Base-by-base conservation (phyloP, 1,140 invertebrate genomes). In the Contarinia nasturtii region DNA sequence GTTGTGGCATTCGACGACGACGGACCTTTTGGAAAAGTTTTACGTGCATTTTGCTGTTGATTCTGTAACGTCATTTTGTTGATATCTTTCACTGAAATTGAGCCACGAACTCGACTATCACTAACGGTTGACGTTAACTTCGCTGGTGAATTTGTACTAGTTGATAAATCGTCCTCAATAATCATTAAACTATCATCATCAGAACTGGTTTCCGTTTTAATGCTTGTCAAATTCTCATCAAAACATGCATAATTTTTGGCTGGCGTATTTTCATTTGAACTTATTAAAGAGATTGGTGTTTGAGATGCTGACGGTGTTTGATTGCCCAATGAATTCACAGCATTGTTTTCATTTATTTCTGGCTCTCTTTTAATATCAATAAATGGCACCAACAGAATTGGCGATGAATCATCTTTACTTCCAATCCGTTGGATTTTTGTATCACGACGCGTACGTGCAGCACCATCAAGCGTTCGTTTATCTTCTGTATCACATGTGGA, bases 331-430 rank as follows among this genome's bases (percentile, higher is more conserved):
- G 27, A 10, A 27, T 27, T 27, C 10, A 10, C 3, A 22, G 2
- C 41, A 21, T 48, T 50, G 15, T 49, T 57, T 0, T 59, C 58
- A 33, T 64, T 60, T 20, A 52, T 52, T 20, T 53, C 53, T 10
- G 60, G 55, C 50, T 67, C 64, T 21, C 52, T 65, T 55, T 67
- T 67, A 17, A 66, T 64, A 42, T 63, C 57, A 38, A 58, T 44
- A 43, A 56, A 59, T 5, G 59, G 58, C 27, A 61, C 49, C 7
- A 60, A 38, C 12, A 14, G 5, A 5, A 38, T 7, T 38, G 36
- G 36, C 12, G 36, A 27, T 27, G 4, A 3, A 27, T 27, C 27
- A 27, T 27, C 27, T 27, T 27, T 27, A 10, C 27, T 27, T 3
- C 27, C 27, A 10, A 27, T 10, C 3, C 27, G 27, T 27, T 27